Conservation (phyloP, 2,113 vertebrate genomes). For the Crotalus viridis region DNA sequence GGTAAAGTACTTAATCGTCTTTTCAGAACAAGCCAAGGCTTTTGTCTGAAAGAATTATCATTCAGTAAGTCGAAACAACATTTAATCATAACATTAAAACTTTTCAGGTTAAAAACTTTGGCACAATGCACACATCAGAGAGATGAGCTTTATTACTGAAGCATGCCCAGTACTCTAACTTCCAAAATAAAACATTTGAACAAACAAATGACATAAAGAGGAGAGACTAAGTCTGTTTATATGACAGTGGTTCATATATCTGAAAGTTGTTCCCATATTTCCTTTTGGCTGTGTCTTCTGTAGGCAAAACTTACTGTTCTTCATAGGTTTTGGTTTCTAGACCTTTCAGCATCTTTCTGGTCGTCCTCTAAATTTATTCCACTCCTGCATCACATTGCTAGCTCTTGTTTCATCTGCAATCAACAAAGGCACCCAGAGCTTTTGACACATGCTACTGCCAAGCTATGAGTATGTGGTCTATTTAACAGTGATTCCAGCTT, state of each 20-base stretch:
- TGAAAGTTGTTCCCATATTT: neutral
- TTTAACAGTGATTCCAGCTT: neutral
- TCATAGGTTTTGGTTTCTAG: neutral
- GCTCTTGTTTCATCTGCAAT: neutral
- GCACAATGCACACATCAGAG: neutral
- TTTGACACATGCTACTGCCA: neutral
- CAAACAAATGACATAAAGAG: neutral
- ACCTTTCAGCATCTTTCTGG: neutral
- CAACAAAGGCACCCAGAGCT: neutral
- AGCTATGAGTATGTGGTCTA: neutral
- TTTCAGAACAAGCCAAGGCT: neutral
- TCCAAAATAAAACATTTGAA: neutral
- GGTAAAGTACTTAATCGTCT: neutral
- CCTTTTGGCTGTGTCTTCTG: neutral
- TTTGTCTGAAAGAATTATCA: neutral
- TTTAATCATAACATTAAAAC: neutral
- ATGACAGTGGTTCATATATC: neutral
- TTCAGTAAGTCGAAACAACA: neutral
- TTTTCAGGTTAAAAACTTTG: neutral
- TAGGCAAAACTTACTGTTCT: neutral
- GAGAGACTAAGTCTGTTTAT: neutral
- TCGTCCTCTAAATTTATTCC: neutral
- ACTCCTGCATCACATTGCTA: neutral
- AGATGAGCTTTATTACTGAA: neutral
- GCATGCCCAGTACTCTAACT: neutral